These are phyloP conservation scores for Priocnemis perturbator DNA, from an alignment of 2,888 invertebrate species.

Conservation along the genomic window DNA sequence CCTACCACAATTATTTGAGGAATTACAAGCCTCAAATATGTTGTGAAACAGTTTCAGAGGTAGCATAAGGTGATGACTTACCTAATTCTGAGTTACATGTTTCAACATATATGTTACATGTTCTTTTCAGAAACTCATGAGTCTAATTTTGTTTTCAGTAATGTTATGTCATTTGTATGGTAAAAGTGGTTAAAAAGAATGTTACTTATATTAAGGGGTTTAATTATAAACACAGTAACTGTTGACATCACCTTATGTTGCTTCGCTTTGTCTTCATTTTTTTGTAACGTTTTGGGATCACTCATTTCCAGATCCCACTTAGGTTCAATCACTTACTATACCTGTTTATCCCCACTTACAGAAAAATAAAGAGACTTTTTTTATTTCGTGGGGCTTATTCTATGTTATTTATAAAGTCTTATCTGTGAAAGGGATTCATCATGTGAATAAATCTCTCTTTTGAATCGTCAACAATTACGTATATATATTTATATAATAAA, in stretches of 20 bases:
- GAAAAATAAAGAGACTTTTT: conserved; percentile 59
- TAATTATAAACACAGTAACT: neutral
- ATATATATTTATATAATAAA: conserved; percentile 66
- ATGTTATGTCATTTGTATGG: neutral
- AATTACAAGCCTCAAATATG: conserved; percentile 36
- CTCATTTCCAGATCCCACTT: conserved; percentile 71
- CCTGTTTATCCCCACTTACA: conserved; percentile 52
- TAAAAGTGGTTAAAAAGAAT: conserved; percentile 20
- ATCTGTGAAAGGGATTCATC: conserved; percentile 39
- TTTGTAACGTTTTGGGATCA: conserved; percentile 70
- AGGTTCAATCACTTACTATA: conserved; percentile 44
- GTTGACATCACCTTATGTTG: conserved; percentile 68
- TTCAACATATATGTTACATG: conserved; percentile 15
- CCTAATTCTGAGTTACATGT: conserved; percentile 36
- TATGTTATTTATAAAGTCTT: conserved; percentile 47
- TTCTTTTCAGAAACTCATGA: conserved; percentile 15
- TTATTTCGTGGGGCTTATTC: conserved; percentile 60
- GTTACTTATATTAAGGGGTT: conserved; percentile 71
- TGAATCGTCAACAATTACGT: conserved; percentile 43
- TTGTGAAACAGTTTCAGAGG: conserved; percentile 56
- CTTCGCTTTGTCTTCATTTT: conserved; percentile 70
- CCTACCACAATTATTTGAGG: conserved; percentile 47
- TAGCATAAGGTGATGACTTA: conserved; percentile 68
- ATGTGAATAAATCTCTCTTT: conserved; percentile 3
- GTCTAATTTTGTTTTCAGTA: conserved; percentile 1